Evolutionary conservation across 64 coral and sea anemone species (phyloP).

Genomic region (Trachythela sp.): DNA sequence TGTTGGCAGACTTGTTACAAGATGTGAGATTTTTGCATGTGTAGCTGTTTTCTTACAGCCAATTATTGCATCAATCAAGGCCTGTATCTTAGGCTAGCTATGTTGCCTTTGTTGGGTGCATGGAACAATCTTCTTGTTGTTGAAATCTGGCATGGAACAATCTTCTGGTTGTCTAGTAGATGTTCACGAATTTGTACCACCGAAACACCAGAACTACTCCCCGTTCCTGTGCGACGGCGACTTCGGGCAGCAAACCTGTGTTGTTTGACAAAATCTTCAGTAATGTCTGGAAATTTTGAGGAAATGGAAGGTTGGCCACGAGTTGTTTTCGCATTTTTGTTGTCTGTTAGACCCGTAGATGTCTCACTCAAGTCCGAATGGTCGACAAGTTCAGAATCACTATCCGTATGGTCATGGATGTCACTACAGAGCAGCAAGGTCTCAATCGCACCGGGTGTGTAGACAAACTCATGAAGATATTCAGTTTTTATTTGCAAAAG

Average conservation of each 20-base stretch:
- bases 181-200: not conserved
- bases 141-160: not conserved
- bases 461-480: not conserved
- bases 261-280: slow-evolving; percentile 5
- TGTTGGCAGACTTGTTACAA: too few species aligned
- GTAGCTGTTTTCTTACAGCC: not conserved
- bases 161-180: not conserved
- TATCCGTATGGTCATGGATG: not conserved
- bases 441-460: not conserved
- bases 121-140: not conserved
- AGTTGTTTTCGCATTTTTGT: not conserved
- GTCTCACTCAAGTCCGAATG: not conserved
- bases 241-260: not conserved
- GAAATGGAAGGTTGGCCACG: slow-evolving; percentile 7
- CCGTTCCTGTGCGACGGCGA: not conserved
- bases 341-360: too few species aligned
- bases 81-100: slow-evolving; percentile 7
- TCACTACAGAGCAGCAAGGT: not conserved
- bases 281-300: not conserved
- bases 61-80: not conserved
- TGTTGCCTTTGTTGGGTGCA: not conserved
- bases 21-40: too few species aligned
- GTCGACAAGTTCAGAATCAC: not conserved
- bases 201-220: not conserved
- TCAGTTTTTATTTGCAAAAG: not conserved